phyloP scores from a whole-genome alignment of 1,140 invertebrate genomes.

The Thaumatotibia leucotreta region DNA sequence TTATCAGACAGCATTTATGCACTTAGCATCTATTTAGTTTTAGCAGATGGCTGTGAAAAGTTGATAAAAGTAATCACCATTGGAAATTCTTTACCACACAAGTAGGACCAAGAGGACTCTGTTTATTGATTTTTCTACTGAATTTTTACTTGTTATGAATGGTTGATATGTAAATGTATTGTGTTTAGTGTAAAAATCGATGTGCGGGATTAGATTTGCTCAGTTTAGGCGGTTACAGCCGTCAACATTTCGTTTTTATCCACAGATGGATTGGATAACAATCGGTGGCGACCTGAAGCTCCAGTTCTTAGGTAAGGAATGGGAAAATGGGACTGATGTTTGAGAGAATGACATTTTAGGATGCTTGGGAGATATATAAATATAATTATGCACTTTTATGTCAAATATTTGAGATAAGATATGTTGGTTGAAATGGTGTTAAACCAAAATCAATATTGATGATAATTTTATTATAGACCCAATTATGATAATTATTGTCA shows the following conservation, averaged over 20 bases:
- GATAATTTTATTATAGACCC: no score
- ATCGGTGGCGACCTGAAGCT: constrained; percentile 37
- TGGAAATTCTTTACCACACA: neutral
- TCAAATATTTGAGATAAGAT: no score
- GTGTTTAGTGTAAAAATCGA: neutral
- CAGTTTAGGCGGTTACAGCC: constrained; percentile 65
- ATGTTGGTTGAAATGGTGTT: no score
- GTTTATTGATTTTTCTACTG: neutral
- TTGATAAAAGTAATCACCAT: neutral
- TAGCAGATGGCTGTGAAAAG: neutral
- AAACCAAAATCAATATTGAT: no score
- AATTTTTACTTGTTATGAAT: neutral
- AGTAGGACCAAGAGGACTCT: neutral
- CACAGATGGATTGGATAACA: constrained; percentile 57
- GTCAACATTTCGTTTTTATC: constrained; percentile 74
- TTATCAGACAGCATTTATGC: neutral
- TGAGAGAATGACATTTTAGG: neutral
- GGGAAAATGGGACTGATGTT: constrained; percentile 2
- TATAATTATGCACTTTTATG: no score
- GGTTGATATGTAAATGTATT: neutral
- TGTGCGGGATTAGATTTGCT: constrained; percentile 16
- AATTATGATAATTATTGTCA: no score
- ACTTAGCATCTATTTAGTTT: neutral
- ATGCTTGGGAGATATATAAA: neutral
- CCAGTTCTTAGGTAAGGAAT: constrained; percentile 58